Conservation (phyloP, 1,140 invertebrate species). For the Aphis craccivora region DNA sequence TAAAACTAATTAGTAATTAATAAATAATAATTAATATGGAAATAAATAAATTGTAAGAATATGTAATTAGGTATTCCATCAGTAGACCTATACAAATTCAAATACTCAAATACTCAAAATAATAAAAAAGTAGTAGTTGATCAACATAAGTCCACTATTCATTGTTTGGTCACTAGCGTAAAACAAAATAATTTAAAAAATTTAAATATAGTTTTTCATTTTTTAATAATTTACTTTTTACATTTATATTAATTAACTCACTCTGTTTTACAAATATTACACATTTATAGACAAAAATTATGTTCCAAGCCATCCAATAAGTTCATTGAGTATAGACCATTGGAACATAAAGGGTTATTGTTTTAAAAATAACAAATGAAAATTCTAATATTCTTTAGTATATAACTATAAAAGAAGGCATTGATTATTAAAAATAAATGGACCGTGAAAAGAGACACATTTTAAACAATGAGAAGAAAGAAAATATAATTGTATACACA, state of each 20-base stretch:
- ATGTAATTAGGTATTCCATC: not conserved
- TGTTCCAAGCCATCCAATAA: not conserved
- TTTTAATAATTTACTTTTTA: not conserved
- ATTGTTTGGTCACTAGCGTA: not conserved
- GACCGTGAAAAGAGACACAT: constrained; percentile 4
- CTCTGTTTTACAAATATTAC: not conserved
- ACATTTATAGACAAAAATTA: not conserved
- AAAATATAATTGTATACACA: constrained; percentile 15
- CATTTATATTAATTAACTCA: not conserved
- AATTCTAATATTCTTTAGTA: not conserved
- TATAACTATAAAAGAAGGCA: not conserved
- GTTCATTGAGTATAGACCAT: not conserved
- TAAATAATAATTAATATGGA: not conserved
- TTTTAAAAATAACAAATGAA: constrained; percentile 31
- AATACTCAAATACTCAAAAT: not conserved
- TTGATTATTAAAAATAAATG: constrained; percentile 29
- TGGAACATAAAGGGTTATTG: not conserved
- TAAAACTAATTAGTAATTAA: not conserved
- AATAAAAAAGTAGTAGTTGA: not conserved
- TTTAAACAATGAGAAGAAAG: constrained; percentile 29
- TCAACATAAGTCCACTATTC: not conserved
- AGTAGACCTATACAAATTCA: not conserved
- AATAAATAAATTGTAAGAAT: not conserved
- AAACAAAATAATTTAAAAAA: not conserved
- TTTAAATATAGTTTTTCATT: not conserved